Percentiles rank a stretch among this genome's conserved stretches.
phyloP scores from a whole-genome alignment of 2,888 invertebrate genomes.

The Tiphia femorata region DNA sequence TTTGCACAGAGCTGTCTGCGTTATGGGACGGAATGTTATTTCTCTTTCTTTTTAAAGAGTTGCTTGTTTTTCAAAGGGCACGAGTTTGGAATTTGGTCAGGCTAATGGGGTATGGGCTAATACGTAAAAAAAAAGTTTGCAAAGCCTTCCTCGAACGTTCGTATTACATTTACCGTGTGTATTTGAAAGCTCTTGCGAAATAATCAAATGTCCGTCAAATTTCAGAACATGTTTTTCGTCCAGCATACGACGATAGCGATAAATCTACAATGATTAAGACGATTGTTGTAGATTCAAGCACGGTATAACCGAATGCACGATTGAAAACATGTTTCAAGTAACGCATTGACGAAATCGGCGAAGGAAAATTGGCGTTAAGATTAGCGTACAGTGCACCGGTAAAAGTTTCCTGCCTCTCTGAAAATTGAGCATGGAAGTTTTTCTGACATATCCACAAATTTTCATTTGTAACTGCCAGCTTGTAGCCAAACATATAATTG shows the following conservation, averaged over 20 bases:
- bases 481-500: constrained; percentile 31
- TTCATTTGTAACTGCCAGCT: constrained; percentile 27
- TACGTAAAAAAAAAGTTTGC: too few relatives aligned
- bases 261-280: constrained; percentile 29
- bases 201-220: constrained; percentile 46
- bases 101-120: too few relatives aligned
- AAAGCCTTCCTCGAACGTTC: too few relatives aligned
- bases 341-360: too few relatives aligned
- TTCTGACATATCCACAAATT: constrained; percentile 24
- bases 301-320: too few relatives aligned
- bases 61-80: constrained; percentile 69
- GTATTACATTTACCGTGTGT: not conserved
- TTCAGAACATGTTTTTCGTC: constrained; percentile 51
- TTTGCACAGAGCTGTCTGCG: constrained; percentile 63
- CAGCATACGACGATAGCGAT: constrained; percentile 25
- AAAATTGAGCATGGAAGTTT: constrained; percentile 38
- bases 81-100: constrained; percentile 64
- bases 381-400: constrained; percentile 39
- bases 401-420: constrained; percentile 21
- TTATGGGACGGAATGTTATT: constrained; percentile 60
- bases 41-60: constrained; percentile 50
- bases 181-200: not conserved
- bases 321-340: too few relatives aligned
- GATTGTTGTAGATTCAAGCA: constrained; percentile 20
- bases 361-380: too few relatives aligned